These are phyloP conservation scores for Grapholita molesta DNA, from an alignment of 1,140 invertebrate genomes.

Conservation along the genomic window DNA sequence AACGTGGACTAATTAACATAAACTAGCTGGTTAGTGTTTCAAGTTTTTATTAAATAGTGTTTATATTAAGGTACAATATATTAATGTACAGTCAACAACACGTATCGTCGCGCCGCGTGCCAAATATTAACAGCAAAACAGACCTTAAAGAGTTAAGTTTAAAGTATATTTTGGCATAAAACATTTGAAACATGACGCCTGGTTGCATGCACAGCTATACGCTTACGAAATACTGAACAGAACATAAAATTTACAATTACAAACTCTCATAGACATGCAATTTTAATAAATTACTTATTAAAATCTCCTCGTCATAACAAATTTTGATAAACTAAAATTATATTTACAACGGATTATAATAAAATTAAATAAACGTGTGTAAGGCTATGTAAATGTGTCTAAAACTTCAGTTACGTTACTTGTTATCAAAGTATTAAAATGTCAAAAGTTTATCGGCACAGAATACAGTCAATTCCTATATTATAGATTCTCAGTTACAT, in stretches of 20 bases:
- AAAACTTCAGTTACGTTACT: constrained; percentile 28
- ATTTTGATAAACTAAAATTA: constrained; percentile 47
- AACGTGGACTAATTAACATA: not conserved
- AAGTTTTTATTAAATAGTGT: constrained; percentile 16
- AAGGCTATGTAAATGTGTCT: constrained; percentile 38
- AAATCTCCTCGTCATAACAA: constrained; percentile 54
- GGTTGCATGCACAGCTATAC: constrained; percentile 36
- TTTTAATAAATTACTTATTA: constrained; percentile 60
- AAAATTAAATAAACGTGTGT: constrained; percentile 27
- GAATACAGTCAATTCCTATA: constrained; percentile 40
- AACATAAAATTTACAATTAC: constrained; percentile 73
- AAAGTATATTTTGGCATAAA: constrained; percentile 30
- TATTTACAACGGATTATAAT: constrained; percentile 36
- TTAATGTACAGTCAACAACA: constrained; percentile 19
- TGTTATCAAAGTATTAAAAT: constrained; percentile 36
- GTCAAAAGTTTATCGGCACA: constrained; percentile 12
- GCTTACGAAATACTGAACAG: constrained; percentile 71
- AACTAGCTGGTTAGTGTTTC: constrained; percentile 6
- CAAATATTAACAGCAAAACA: constrained; percentile 30
- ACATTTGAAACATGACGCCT: not conserved
- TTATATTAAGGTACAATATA: constrained; percentile 19
- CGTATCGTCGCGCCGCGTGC: not conserved
- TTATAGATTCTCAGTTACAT: constrained; percentile 17
- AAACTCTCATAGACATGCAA: constrained; percentile 50
- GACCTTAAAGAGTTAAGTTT: constrained; percentile 50